Evolutionary conservation across 2,888 invertebrate species (phyloP).

Genomic region (Acanthopleura granulata): DNA sequence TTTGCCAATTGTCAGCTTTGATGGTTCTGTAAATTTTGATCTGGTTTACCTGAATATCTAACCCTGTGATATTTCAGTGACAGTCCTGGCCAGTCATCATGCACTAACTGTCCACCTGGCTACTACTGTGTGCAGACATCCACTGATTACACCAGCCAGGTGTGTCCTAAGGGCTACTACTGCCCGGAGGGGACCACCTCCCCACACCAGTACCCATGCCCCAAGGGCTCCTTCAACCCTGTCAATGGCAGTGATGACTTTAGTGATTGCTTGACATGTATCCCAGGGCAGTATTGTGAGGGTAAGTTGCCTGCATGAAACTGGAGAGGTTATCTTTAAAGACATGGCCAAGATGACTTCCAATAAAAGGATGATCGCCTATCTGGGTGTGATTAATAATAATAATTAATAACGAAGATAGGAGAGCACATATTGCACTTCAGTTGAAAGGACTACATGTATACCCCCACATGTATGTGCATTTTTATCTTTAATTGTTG

Average conservation of each 20-base stretch:
- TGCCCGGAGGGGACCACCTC: constrained; percentile 59
- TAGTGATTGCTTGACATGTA: constrained; percentile 58
- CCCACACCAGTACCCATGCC: constrained; percentile 58
- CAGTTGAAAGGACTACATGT: too few relatives aligned
- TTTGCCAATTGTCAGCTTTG: too few relatives aligned
- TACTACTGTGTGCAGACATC: constrained; percentile 62
- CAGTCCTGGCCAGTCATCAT: constrained; percentile 44
- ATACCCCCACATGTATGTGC: too few relatives aligned
- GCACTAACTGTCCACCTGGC: constrained; percentile 59
- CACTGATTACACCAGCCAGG: constrained; percentile 47
- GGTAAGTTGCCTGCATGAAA: constrained; percentile 48
- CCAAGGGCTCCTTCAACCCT: constrained; percentile 61
- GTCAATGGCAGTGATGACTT: constrained; percentile 42
- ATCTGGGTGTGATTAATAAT: too few relatives aligned
- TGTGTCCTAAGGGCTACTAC: constrained; percentile 62
- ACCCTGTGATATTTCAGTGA: constrained; percentile 41
- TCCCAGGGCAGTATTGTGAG: constrained; percentile 63
- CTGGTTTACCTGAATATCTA: background rate
- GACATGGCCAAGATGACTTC: too few relatives aligned
- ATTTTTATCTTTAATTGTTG: too few relatives aligned
- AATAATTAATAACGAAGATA: too few relatives aligned
- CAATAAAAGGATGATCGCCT: too few relatives aligned
- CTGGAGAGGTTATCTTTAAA: too few relatives aligned
- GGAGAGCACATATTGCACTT: too few relatives aligned
- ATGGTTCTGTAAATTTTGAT: too few relatives aligned